Conservation (phyloP, 2,797 vertebrate species). For the Artibeus lituratus region DNA sequence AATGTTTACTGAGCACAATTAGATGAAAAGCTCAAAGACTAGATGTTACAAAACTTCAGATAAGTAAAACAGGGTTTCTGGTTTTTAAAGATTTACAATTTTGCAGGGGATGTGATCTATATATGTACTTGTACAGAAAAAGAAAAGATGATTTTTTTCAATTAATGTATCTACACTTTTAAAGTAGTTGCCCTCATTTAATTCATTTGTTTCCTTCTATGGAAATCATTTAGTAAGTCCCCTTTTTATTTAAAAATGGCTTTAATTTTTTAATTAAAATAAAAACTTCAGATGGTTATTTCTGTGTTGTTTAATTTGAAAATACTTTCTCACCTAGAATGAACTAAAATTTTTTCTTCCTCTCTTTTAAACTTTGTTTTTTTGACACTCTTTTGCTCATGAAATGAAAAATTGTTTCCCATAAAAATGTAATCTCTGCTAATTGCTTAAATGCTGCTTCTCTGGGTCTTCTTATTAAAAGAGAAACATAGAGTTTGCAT, state of each 20-base stretch:
- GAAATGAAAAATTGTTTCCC: constrained; percentile 44
- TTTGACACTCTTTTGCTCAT: constrained; percentile 7
- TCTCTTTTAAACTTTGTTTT: background rate
- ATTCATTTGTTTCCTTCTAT: constrained; percentile 43
- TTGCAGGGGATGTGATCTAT: background rate
- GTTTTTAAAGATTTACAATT: constrained; percentile 42
- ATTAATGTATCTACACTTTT: constrained; percentile 62
- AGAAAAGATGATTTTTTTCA: background rate
- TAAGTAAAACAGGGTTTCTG: background rate
- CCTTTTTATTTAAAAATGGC: background rate
- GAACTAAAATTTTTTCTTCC: background rate
- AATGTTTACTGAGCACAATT: constrained; percentile 22
- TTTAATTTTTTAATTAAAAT: background rate
- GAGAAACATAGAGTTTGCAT: background rate
- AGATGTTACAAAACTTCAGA: constrained; percentile 1
- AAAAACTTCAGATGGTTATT: background rate
- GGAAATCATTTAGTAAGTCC: constrained; percentile 19
- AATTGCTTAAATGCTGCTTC: background rate
- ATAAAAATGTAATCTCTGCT: constrained; percentile 1
- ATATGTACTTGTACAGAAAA: background rate
- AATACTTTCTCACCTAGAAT: background rate
- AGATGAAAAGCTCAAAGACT: background rate
- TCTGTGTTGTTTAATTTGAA: background rate
- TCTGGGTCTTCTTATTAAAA: background rate
- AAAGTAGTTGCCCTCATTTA: constrained; percentile 56